These are phyloP conservation scores for Drosophila rhopaloa DNA, from an alignment of 1,140 invertebrate species.

Conservation along the genomic window DNA sequence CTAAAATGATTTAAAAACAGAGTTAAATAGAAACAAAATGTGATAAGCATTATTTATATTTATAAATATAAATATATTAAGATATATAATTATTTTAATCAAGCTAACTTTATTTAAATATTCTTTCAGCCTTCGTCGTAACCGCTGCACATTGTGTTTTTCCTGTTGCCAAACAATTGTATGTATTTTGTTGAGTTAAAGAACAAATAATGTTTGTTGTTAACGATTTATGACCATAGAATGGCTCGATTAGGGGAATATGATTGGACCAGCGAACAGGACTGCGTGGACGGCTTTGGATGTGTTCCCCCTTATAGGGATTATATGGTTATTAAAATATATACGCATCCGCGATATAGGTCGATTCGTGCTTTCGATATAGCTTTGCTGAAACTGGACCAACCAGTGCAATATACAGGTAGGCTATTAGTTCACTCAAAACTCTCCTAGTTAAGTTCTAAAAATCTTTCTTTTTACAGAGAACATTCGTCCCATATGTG, in stretches of 20 bases:
- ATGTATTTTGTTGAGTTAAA: neutral
- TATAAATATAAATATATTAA: too few species aligned
- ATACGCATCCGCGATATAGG: neutral
- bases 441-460: too few species aligned
- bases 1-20: neutral
- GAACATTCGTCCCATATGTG: constrained; percentile 4
- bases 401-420: neutral
- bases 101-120: too few species aligned
- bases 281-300: neutral
- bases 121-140: neutral
- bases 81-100: too few species aligned
- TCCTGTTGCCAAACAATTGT: neutral
- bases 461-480: neutral
- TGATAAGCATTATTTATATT: too few species aligned
- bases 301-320: neutral
- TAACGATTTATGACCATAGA: neutral
- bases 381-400: neutral
- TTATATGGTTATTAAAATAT: neutral
- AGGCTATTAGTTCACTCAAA: neutral
- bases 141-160: constrained; percentile 9
- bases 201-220: neutral
- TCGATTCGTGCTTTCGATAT: neutral
- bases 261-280: neutral
- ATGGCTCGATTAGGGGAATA: neutral
- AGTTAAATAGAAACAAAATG: too few species aligned